Percentiles rank a stretch among this genome's conserved stretches.
Conservation (phyloP, 2,113 vertebrate genomes). For the Scartelaos histophorus region DNA sequence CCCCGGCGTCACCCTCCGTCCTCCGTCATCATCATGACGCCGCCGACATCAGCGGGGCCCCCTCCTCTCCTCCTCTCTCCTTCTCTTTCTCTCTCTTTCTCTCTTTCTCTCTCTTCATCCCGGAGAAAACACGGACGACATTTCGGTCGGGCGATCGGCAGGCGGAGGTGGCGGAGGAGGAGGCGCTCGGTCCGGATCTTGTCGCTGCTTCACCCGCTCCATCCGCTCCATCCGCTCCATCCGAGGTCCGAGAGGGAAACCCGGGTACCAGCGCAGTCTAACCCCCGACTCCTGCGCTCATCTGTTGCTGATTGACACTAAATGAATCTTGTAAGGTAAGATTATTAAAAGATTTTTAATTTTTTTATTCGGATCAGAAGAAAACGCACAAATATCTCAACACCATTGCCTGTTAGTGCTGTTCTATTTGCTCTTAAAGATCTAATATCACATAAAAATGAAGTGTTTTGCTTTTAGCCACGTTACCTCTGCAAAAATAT, state of each 20-base stretch:
- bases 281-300: constrained; percentile 57
- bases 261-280: not conserved
- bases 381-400: not conserved
- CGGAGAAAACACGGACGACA: constrained; percentile 28
- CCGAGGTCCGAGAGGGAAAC: constrained; percentile 30
- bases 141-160: not conserved
- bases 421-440: too few relatives aligned
- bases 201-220: not conserved
- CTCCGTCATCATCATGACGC: constrained; percentile 57
- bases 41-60: constrained; percentile 34
- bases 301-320: constrained; percentile 72
- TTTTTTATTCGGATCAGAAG: not conserved
- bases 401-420: too few relatives aligned
- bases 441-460: too few relatives aligned
- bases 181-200: constrained; percentile 11
- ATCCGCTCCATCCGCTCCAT: not conserved
- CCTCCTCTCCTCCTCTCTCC: constrained; percentile 22
- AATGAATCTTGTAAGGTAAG: constrained; percentile 83
- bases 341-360: not conserved
- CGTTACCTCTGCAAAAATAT: too few relatives aligned
- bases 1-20: not conserved
- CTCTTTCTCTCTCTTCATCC: constrained; percentile 19
- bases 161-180: constrained; percentile 30
- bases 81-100: too few relatives aligned
- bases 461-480: too few relatives aligned